Percentiles rank a stretch among this genome's conserved stretches.
Conservation (phyloP, 2,113 vertebrate genomes). For the Cavia porcellus region DNA sequence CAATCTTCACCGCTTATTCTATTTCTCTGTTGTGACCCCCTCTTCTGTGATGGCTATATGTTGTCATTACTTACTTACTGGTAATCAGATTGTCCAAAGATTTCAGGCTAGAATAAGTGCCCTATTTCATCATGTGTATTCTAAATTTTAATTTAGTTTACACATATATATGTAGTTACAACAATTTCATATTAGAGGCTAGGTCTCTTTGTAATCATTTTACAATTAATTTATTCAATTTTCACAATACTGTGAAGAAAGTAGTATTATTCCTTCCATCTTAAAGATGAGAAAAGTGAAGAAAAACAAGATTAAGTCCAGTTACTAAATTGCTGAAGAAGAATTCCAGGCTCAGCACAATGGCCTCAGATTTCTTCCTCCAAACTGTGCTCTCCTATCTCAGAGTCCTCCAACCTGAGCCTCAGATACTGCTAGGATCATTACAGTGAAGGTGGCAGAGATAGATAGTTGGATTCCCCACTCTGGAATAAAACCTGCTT, state of each 20-base stretch:
- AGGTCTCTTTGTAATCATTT: neutral
- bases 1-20: neutral
- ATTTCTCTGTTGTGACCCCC: neutral
- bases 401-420: neutral
- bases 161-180: rapidly evolving
- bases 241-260: neutral
- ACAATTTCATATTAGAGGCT: neutral
- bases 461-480: neutral
- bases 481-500: neutral
- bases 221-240: neutral
- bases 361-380: rapidly evolving
- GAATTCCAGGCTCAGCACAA: neutral
- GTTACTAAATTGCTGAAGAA: neutral
- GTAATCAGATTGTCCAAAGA: neutral
- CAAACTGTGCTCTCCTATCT: neutral
- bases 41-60: neutral
- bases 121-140: neutral
- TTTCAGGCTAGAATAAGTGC: neutral
- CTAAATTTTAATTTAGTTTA: neutral
- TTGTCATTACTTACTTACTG: neutral
- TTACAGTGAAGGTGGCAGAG: neutral
- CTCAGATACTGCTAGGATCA: neutral
- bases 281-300: neutral
- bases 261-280: neutral
- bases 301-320: neutral